Percentiles rank a stretch among this genome's conserved stretches.
Evolutionary conservation across 2,888 invertebrate species (phyloP).

Genomic region (Acholoe squamosa): DNA sequence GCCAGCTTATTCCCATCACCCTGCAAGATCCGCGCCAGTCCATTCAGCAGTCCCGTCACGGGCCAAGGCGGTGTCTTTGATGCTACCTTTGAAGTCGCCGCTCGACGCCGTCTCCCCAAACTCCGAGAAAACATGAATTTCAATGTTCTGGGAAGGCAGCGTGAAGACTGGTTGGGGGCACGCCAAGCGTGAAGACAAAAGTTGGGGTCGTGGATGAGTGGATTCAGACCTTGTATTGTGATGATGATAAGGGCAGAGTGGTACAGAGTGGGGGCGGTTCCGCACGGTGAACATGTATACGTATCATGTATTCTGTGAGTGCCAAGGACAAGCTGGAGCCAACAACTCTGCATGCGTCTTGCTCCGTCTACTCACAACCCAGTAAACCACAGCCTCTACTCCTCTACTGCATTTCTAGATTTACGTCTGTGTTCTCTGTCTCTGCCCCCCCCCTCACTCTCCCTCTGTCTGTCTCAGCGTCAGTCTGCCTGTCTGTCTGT

Average conservation of each 20-base stretch:
- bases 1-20: constrained; percentile 19
- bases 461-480: no score
- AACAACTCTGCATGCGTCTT: neutral
- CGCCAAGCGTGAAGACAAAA: constrained; percentile 10
- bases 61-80: neutral
- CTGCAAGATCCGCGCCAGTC: neutral
- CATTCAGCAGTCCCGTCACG: constrained; percentile 14
- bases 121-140: neutral
- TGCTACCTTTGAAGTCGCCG: neutral
- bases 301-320: neutral
- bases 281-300: neutral
- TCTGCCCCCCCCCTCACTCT: no score
- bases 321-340: constrained; percentile 26
- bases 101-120: neutral
- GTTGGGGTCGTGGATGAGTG: neutral
- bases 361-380: no score
- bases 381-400: no score
- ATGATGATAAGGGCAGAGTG: neutral
- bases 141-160: neutral
- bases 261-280: constrained; percentile 14
- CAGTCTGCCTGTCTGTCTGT: no score
- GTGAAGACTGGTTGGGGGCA: neutral
- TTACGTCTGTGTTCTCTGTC: no score
- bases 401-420: no score
- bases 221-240: neutral